Evolutionary conservation across 2,797 vertebrate genomes (phyloP).

Genomic region (Stomatorhinus walkeri): DNA sequence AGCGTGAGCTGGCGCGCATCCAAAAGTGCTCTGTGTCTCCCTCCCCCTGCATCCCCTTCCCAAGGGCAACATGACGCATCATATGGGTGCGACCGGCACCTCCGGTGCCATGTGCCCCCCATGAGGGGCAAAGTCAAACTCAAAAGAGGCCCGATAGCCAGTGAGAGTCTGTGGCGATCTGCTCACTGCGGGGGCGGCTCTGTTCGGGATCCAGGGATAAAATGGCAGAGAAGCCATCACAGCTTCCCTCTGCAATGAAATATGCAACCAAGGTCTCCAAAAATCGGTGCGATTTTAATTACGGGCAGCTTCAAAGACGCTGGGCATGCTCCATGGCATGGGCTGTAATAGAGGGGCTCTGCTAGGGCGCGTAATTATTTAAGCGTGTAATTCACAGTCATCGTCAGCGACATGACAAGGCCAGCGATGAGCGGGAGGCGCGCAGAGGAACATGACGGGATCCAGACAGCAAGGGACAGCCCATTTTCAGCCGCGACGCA

Average conservation of each 20-base stretch:
- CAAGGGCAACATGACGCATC: background rate
- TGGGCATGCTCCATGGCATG: conserved; percentile 1
- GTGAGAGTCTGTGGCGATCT: background rate
- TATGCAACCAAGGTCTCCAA: background rate
- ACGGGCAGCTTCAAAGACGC: background rate
- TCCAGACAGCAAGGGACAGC: background rate
- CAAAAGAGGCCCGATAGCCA: background rate
- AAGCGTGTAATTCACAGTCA: conserved; percentile 16
- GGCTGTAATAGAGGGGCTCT: background rate
- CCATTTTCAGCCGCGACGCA: background rate
- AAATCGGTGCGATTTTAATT: background rate
- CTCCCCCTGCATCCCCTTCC: background rate
- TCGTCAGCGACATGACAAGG: conserved; percentile 14
- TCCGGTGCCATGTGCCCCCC: background rate
- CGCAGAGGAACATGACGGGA: background rate
- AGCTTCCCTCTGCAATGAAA: background rate
- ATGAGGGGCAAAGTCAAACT: background rate
- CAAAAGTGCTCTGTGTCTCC: background rate
- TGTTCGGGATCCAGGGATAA: background rate
- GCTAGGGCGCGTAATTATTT: conserved; percentile 19
- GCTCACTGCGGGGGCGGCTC: background rate
- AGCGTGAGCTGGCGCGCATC: background rate
- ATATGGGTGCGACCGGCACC: background rate
- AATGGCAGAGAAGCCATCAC: background rate
- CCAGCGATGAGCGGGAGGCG: conserved; percentile 12